These are phyloP conservation scores for Ceratotherium simum DNA, from an alignment of 2,113 vertebrate genomes.

Conservation along the genomic window DNA sequence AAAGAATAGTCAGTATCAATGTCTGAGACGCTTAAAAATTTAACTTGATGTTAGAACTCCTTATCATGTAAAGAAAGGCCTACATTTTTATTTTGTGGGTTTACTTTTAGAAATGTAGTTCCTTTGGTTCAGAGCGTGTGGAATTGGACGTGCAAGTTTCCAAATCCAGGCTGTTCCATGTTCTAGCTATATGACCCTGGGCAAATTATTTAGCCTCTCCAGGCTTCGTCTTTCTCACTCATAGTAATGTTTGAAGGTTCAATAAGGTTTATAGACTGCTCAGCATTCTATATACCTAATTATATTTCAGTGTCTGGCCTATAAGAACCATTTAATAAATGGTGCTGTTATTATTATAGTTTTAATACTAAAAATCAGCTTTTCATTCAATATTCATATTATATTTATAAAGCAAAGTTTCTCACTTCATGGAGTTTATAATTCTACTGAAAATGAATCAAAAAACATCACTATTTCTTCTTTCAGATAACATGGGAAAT, in stretches of 20 bases:
- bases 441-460: background rate
- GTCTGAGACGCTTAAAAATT: background rate
- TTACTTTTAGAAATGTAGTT: background rate
- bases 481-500: background rate
- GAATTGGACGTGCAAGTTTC: background rate
- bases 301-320: background rate
- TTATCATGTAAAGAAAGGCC: background rate
- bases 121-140: background rate
- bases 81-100: background rate
- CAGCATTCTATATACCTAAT: background rate
- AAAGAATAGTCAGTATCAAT: background rate
- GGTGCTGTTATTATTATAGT: background rate
- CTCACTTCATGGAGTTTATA: background rate
- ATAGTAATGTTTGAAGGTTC: background rate
- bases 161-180: background rate
- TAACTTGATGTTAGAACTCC: background rate
- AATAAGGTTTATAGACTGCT: background rate
- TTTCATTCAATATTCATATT: background rate
- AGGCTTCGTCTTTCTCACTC: background rate
- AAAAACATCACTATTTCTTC: background rate
- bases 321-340: background rate
- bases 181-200: background rate
- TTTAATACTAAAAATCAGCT: background rate
- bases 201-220: background rate
- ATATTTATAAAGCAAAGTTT: background rate